Conservation (phyloP, 2,797 vertebrate genomes). For the Moxostoma hubbsi region DNA sequence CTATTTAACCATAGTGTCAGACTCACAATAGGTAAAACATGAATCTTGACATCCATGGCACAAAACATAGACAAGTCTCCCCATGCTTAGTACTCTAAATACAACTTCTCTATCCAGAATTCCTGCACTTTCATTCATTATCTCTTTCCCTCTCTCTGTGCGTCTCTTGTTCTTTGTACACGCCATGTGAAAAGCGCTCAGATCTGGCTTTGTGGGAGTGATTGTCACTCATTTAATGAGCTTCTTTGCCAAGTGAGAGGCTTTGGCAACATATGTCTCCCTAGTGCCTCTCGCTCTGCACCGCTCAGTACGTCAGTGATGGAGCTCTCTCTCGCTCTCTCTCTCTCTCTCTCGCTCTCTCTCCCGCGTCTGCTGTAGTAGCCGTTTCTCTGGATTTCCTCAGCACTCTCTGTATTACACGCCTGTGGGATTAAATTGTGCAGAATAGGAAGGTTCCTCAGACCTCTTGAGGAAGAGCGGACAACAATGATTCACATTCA, state of each 20-base stretch:
- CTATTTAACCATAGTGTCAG: not conserved
- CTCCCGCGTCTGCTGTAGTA: slow-evolving; percentile 37
- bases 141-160: slow-evolving; percentile 57
- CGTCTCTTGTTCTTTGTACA: slow-evolving; percentile 59
- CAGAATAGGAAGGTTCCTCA: slow-evolving; percentile 54
- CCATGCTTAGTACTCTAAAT: slow-evolving; percentile 7
- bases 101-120: slow-evolving; percentile 64
- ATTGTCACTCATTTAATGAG: slow-evolving; percentile 86
- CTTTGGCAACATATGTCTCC: slow-evolving; percentile 80
- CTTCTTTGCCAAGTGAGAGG: slow-evolving; percentile 76
- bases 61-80: slow-evolving; percentile 24
- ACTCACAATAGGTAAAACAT: slow-evolving; percentile 27
- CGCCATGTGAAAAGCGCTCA: slow-evolving; percentile 76
- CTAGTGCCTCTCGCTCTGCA: slow-evolving; percentile 55
- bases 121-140: slow-evolving; percentile 66
- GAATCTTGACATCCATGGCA: slow-evolving; percentile 24
- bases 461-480: slow-evolving; percentile 51
- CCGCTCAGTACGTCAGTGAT: slow-evolving; percentile 18
- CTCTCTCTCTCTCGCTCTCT: not conserved
- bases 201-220: slow-evolving; percentile 80
- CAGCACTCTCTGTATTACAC: slow-evolving; percentile 47
- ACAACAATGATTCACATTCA: slow-evolving; percentile 61
- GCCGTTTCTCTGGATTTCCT: slow-evolving; percentile 54
- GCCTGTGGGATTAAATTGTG: slow-evolving; percentile 64
- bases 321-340: not conserved